A percentile compares a stretch with the other conserved stretches of the same genome.
Evolutionary conservation across 2,113 vertebrate genomes (phyloP).

Genomic region (Nyctibius bracteatus): DNA sequence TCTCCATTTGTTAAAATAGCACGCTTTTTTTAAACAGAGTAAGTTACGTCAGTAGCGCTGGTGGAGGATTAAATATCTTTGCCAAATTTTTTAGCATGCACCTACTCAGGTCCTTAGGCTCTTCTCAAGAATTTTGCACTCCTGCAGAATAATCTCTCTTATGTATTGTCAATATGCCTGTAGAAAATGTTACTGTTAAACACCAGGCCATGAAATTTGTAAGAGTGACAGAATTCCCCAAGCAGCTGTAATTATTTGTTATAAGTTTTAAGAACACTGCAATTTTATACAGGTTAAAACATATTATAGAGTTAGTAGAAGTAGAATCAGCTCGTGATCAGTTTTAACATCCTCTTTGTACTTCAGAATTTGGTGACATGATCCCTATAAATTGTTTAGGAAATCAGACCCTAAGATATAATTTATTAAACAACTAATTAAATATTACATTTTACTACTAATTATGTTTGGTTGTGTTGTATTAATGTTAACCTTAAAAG

Average conservation of each 20-base stretch:
- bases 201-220: background rate
- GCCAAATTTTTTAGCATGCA: background rate
- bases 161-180: background rate
- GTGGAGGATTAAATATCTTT: background rate
- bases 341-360: background rate
- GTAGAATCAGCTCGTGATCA: background rate
- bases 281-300: background rate
- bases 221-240: background rate
- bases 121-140: background rate
- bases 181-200: background rate
- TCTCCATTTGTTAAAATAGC: background rate
- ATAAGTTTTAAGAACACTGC: background rate
- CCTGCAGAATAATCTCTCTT: background rate
- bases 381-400: background rate
- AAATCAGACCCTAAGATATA: background rate
- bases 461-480: background rate
- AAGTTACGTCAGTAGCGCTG: background rate
- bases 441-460: background rate
- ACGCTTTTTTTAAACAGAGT: background rate
- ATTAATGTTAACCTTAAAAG: background rate
- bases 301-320: background rate
- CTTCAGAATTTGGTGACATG: background rate
- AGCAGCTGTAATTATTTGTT: background rate
- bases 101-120: background rate
- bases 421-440: background rate